Evolutionary conservation across 2,113 vertebrate species (phyloP).

Genomic region (Protobothrops mucrosquamatus): DNA sequence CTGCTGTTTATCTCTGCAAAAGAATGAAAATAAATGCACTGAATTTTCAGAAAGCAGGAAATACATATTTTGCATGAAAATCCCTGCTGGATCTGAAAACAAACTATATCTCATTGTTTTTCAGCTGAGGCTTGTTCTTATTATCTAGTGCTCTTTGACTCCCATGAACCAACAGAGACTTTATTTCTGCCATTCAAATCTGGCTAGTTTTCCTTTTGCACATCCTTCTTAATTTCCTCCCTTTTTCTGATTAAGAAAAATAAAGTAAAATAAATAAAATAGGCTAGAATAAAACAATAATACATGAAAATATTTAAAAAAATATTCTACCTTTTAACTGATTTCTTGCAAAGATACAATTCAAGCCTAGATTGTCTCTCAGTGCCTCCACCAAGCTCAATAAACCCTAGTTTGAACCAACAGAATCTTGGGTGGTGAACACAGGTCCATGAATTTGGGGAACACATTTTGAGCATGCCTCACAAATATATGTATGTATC

Average conservation of each 20-base stretch:
- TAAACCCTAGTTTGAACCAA: not conserved
- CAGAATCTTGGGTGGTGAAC: too few species aligned
- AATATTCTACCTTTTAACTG: not conserved
- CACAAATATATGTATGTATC: not conserved
- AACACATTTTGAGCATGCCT: rapidly evolving
- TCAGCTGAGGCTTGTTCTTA: not conserved
- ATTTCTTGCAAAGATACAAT: not conserved
- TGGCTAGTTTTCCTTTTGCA: not conserved
- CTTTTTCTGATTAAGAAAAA: not conserved
- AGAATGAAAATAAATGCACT: not conserved
- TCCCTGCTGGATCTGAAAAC: not conserved
- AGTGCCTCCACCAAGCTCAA: not conserved
- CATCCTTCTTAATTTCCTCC: not conserved
- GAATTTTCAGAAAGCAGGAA: not conserved
- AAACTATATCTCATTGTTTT: too few species aligned
- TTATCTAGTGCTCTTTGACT: not conserved
- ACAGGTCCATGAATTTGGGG: too few species aligned
- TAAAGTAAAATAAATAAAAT: too few species aligned
- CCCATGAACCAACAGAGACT: not conserved
- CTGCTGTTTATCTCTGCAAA: not conserved
- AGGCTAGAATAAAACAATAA: not conserved
- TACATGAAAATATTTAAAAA: not conserved
- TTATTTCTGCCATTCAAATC: not conserved
- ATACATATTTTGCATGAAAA: not conserved
- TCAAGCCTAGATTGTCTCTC: not conserved